Percentiles rank a stretch among this genome's conserved stretches.
Evolutionary conservation across 1,140 invertebrate species (phyloP).

Genomic region (Drosophila mojavensis): DNA sequence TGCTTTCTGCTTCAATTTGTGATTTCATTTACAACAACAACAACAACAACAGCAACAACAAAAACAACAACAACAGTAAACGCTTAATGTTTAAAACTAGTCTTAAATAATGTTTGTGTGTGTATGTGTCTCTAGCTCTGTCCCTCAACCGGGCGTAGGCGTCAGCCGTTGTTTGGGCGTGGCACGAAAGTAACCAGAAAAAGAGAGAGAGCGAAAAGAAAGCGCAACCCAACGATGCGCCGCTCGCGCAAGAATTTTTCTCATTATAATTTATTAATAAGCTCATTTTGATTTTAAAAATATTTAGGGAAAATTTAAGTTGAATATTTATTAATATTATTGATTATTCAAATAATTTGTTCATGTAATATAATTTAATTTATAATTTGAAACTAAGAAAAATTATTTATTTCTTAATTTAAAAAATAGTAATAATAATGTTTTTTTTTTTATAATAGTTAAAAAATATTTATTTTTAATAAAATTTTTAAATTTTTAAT

Average conservation of each 20-base stretch:
- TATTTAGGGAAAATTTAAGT: no score
- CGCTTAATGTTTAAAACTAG: constrained; percentile 72
- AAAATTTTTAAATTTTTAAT: neutral
- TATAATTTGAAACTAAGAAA: no score
- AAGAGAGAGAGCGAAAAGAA: neutral
- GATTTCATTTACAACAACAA: constrained; percentile 57
- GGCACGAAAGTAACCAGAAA: neutral
- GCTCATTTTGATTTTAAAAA: no score
- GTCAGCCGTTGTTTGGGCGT: constrained; percentile 48
- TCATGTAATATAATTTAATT: no score
- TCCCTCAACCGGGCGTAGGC: constrained; percentile 29
- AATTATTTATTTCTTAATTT: no score
- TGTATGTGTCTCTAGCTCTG: constrained; percentile 43
- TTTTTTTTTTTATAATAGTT: no score
- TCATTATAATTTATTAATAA: neutral
- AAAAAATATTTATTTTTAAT: no score
- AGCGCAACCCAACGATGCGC: constrained; percentile 31
- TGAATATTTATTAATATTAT: neutral
- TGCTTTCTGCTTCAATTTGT: constrained; percentile 63
- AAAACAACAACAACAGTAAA: constrained; percentile 45
- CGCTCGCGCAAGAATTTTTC: neutral
- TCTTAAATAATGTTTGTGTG: constrained; percentile 78
- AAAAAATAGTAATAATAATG: no score
- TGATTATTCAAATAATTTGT: no score
- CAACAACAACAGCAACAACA: constrained; percentile 31